Percentiles rank a stretch among this genome's conserved stretches.
Conservation (phyloP, 2,113 vertebrate species). For the Cyphomyrus discorhynchus region DNA sequence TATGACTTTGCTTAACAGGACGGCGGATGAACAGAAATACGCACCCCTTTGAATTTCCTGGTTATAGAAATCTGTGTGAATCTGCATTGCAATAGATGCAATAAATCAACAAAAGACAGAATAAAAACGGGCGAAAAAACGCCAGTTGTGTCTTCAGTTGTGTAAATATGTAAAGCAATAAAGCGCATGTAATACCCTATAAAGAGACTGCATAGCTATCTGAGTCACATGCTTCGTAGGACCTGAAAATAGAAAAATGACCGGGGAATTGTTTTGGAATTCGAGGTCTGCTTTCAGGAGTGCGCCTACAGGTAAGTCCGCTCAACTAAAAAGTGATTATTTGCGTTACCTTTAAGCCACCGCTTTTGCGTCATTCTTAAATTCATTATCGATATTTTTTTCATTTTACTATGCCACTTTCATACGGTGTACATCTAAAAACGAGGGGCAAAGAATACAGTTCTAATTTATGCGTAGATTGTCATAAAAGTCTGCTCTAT, state of each 20-base stretch:
- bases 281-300: conserved; percentile 11
- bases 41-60: background rate
- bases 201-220: background rate
- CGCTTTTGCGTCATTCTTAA: background rate
- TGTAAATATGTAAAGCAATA: background rate
- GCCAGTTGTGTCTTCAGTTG: background rate
- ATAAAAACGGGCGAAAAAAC: background rate
- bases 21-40: background rate
- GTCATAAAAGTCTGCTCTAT: background rate
- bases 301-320: conserved; percentile 13
- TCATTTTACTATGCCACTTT: background rate
- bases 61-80: conserved; percentile 2
- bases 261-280: conserved; percentile 19
- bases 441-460: background rate
- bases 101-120: background rate
- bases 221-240: conserved; percentile 14
- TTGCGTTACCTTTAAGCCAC: background rate
- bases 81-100: background rate
- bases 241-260: background rate
- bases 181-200: background rate
- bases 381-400: background rate
- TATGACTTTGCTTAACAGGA: background rate
- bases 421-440: background rate
- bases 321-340: conserved; percentile 9
- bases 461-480: background rate